These are phyloP conservation scores for Neopelma chrysocephalum DNA, from an alignment of 2,797 vertebrate genomes.

Conservation along the genomic window DNA sequence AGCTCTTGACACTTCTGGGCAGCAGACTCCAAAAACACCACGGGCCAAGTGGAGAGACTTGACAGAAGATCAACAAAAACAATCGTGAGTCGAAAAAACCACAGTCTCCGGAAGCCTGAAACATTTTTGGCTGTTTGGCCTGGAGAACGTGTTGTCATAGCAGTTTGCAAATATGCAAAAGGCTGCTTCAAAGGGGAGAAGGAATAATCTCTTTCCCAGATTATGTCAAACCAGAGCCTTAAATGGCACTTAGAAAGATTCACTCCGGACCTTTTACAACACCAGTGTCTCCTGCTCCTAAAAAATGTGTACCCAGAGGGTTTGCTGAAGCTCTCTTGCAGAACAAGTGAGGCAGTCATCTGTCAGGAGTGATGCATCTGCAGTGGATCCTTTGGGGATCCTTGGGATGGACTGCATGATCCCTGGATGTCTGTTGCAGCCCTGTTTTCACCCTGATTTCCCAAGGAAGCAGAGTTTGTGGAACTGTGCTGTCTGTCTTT, in stretches of 20 bases:
- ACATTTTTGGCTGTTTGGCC: neutral
- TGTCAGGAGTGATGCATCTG: neutral
- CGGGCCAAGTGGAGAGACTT: neutral
- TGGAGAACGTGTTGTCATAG: neutral
- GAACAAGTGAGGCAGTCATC: neutral
- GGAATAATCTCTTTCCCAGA: neutral
- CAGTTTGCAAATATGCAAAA: neutral
- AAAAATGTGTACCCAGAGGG: neutral
- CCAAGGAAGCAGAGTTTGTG: neutral
- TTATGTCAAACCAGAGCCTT: neutral
- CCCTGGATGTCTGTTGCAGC: neutral
- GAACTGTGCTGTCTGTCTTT: neutral
- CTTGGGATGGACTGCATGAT: neutral
- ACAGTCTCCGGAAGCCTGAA: neutral
- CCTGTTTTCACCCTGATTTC: neutral
- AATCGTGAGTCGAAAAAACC: neutral
- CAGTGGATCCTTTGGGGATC: neutral
- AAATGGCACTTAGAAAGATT: neutral
- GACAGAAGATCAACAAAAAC: constrained; percentile 2
- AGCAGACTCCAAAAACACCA: neutral
- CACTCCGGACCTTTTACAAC: neutral
- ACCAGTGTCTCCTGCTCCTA: neutral
- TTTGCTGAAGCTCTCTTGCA: neutral
- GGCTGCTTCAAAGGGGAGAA: neutral
- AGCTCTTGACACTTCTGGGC: neutral